Evolutionary conservation across 1,140 invertebrate species (phyloP).

Genomic region (Anadara kagoshimensis): DNA sequence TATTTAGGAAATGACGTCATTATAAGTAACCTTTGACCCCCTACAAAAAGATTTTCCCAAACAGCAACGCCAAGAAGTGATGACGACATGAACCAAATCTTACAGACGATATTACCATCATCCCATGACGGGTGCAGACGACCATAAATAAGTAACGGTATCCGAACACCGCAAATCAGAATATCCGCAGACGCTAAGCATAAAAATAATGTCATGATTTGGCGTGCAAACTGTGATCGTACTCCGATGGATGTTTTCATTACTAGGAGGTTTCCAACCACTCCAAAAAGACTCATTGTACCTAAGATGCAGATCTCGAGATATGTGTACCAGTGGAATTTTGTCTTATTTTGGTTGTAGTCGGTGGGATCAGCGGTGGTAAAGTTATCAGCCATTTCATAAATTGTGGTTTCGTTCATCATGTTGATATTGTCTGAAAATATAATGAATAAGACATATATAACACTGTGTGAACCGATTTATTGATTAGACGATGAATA

Average conservation of each 20-base stretch:
- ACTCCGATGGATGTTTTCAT: constrained; percentile 28
- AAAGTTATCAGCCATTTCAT: no score
- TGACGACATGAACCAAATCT: constrained; percentile 17
- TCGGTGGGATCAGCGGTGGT: no score
- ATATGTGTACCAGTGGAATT: constrained; percentile 5
- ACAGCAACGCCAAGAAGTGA: constrained; percentile 9
- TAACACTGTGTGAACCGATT: no score
- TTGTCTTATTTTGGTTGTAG: no score
- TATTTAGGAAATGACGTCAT: constrained; percentile 25
- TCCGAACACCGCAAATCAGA: constrained; percentile 19
- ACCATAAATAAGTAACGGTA: constrained; percentile 21
- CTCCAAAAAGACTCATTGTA: constrained; percentile 1
- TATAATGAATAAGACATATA: no score
- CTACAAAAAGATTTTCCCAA: constrained; percentile 37
- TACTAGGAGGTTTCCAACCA: constrained; percentile 20
- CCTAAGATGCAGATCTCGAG: constrained; percentile 17
- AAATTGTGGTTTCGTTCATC: no score
- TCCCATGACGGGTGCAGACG: constrained; percentile 10
- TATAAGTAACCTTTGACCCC: constrained; percentile 28
- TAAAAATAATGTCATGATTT: constrained; percentile 35
- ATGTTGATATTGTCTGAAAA: no score
- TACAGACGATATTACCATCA: constrained; percentile 3
- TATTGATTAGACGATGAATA: no score
- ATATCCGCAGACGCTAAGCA: constrained; percentile 20
- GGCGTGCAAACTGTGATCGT: constrained; percentile 23